A percentile compares a stretch with the other conserved stretches of the same genome.
Evolutionary conservation across 2,888 invertebrate species (phyloP).

Genomic region (Leistus spinibarbis): DNA sequence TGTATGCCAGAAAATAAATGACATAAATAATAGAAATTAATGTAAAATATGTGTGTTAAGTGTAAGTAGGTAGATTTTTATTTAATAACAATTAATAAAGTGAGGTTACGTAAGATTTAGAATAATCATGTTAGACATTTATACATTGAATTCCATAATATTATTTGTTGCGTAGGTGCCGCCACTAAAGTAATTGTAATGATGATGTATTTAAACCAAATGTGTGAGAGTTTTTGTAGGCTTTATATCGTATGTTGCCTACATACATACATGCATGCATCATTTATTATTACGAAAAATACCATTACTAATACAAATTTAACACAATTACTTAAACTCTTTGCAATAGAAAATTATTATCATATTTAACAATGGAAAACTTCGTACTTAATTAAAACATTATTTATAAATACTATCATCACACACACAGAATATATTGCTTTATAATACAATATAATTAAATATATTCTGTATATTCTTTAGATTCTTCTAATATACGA

Average conservation of each 20-base stretch:
- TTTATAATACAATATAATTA: no score
- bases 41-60: background rate
- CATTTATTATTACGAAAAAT: background rate
- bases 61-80: background rate
- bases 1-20: no score
- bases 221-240: background rate
- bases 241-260: background rate
- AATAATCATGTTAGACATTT: background rate
- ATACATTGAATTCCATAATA: background rate
- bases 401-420: no score
- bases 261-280: background rate
- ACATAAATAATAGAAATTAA: background rate
- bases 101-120: background rate
- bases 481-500: no score
- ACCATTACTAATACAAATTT: background rate
- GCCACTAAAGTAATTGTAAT: slow-evolving; percentile 1
- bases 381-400: background rate
- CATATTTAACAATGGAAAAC: background rate
- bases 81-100: background rate
- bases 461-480: no score
- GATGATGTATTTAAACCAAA: background rate
- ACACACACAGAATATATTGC: no score
- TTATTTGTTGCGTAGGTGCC: background rate
- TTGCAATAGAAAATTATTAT: background rate
- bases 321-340: background rate